Evolutionary conservation across 2,113 vertebrate genomes (phyloP).

Genomic region (Grammatotria lemairii): DNA sequence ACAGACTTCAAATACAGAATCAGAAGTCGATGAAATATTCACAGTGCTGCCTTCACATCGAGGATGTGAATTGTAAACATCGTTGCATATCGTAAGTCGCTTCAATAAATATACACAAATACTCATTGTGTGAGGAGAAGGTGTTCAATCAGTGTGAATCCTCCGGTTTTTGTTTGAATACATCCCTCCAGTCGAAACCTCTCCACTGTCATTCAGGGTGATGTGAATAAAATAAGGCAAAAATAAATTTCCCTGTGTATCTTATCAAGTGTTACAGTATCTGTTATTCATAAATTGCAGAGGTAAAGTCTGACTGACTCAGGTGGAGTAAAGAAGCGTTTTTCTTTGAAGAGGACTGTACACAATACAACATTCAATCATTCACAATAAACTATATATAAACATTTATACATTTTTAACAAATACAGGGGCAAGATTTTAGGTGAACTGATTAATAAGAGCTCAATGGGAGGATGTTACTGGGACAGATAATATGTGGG

Average conservation of each 20-base stretch:
- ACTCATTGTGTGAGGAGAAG: neutral
- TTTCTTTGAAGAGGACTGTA: conserved; percentile 14
- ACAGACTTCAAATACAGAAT: conserved; percentile 37
- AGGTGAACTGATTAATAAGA: neutral
- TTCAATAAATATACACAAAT: conserved; percentile 46
- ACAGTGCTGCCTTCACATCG: conserved; percentile 61
- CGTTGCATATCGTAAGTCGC: conserved; percentile 44
- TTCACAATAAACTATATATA: conserved; percentile 43
- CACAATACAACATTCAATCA: conserved; percentile 4
- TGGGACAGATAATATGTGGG: neutral
- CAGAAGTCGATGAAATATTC: conserved; percentile 50
- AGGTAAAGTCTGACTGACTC: neutral
- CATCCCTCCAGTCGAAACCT: neutral
- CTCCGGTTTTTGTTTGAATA: neutral
- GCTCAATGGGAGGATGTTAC: neutral
- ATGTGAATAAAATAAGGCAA: conserved; percentile 50
- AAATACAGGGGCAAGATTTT: conserved; percentile 11
- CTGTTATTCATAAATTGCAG: neutral
- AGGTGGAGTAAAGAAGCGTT: conserved; percentile 14
- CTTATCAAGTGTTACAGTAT: neutral
- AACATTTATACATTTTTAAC: conserved; percentile 53
- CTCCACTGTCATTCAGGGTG: neutral
- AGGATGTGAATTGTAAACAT: conserved; percentile 64
- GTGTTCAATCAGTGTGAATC: neutral
- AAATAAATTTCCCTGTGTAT: neutral